phyloP scores from a whole-genome alignment of 2,888 invertebrate genomes.

The Andrena bicolor region DNA sequence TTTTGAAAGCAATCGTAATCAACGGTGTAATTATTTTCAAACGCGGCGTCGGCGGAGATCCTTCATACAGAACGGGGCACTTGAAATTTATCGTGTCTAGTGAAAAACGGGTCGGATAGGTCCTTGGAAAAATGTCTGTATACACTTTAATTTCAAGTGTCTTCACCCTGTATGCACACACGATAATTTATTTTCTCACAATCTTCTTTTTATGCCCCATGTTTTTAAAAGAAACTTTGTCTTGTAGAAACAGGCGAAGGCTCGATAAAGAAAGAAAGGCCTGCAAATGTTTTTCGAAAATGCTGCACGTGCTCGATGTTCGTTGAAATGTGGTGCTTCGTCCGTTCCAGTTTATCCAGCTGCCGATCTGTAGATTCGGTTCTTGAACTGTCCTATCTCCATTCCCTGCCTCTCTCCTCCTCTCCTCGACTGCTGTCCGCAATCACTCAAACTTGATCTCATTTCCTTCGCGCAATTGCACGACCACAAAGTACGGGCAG shows the following conservation, averaged over 20 bases:
- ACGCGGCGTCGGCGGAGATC: not conserved
- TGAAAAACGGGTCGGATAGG: no score
- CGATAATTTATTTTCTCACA: slow-evolving; percentile 5
- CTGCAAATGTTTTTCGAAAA: not conserved
- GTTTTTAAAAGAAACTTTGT: not conserved
- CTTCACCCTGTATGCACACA: not conserved
- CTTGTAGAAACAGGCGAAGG: not conserved
- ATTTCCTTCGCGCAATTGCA: slow-evolving; percentile 81
- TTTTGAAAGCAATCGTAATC: slow-evolving; percentile 83
- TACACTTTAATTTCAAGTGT: not conserved
- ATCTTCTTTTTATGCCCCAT: not conserved
- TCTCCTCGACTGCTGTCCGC: slow-evolving; percentile 66
- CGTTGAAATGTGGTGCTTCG: slow-evolving; percentile 31
- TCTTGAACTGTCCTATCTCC: slow-evolving; percentile 63
- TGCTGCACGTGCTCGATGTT: slow-evolving; percentile 1
- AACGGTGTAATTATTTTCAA: slow-evolving; percentile 54
- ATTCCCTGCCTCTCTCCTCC: slow-evolving; percentile 51
- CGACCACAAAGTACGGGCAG: slow-evolving; percentile 44
- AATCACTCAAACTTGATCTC: slow-evolving; percentile 83
- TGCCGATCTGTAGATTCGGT: slow-evolving; percentile 59
- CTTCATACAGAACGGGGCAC: not conserved
- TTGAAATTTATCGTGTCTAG: not conserved
- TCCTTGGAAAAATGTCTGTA: no score
- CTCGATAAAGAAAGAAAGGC: not conserved
- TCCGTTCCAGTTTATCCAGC: slow-evolving; percentile 56